These are phyloP conservation scores for Ambastaia sidthimunki DNA, from an alignment of 2,797 vertebrate genomes.

Conservation along the genomic window DNA sequence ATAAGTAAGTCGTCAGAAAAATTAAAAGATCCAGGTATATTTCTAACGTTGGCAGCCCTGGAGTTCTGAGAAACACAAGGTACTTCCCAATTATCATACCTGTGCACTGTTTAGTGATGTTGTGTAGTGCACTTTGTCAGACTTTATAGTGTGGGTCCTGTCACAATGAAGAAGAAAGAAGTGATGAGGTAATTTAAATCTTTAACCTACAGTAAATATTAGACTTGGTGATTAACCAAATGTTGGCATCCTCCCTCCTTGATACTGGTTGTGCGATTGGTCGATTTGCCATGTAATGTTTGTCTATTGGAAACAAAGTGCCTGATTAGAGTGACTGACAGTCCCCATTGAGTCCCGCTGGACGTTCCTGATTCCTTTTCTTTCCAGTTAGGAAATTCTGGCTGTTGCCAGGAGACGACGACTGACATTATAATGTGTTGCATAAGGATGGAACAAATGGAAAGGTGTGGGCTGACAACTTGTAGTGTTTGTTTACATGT, in stretches of 20 bases:
- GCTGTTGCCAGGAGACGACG: conserved; percentile 28
- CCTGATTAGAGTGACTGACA: background rate
- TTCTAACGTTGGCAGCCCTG: conserved; percentile 29
- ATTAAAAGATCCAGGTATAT: background rate
- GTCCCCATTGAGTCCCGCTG: background rate
- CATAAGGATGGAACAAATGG: conserved; percentile 27
- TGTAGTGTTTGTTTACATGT: conserved; percentile 30
- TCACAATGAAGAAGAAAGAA: too few relatives aligned
- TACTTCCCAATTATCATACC: background rate
- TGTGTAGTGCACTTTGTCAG: too few relatives aligned
- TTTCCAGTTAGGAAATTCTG: conserved; percentile 10
- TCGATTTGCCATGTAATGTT: conserved; percentile 68
- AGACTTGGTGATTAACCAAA: background rate
- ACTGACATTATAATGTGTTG: conserved; percentile 12
- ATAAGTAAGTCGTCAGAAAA: background rate
- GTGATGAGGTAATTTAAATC: too few relatives aligned
- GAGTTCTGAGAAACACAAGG: conserved; percentile 30
- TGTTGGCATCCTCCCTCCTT: conserved; percentile 28
- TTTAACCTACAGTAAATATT: conserved; percentile 4
- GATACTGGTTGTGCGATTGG: conserved; percentile 52
- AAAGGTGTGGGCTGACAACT: conserved; percentile 32
- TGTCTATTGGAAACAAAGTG: conserved; percentile 63
- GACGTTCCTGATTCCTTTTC: background rate
- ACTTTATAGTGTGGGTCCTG: too few relatives aligned
- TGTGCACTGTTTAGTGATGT: background rate